A percentile compares a stretch with the other conserved stretches of the same genome.
These are phyloP conservation scores for Caenorhabditis imperialis DNA, from an alignment of 2,888 invertebrate species.

Conservation along the genomic window DNA sequence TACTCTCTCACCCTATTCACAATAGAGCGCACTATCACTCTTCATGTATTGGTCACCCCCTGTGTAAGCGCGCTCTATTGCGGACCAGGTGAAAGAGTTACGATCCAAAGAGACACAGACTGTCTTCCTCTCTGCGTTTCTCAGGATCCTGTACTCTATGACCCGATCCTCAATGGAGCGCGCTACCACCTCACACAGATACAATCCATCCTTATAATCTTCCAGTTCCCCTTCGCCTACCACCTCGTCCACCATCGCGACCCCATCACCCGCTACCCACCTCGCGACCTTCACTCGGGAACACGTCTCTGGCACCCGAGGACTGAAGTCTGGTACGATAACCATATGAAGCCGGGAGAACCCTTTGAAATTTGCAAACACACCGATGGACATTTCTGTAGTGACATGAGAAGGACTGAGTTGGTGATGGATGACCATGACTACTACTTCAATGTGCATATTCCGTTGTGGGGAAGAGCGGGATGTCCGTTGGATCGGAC, in stretches of 20 bases:
- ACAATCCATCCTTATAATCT: too few relatives aligned
- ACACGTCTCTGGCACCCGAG: constrained; percentile 13
- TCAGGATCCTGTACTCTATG: too few relatives aligned
- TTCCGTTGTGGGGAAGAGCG: constrained; percentile 34
- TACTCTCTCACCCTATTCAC: too few relatives aligned
- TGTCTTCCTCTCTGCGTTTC: too few relatives aligned
- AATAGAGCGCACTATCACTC: too few relatives aligned
- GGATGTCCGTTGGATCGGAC: constrained; percentile 44
- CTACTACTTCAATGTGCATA: constrained; percentile 35
- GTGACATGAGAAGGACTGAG: constrained; percentile 2
- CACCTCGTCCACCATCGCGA: constrained; percentile 29
- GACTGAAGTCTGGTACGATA: constrained; percentile 46
- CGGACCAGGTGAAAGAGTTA: too few relatives aligned
- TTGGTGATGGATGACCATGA: constrained; percentile 11
- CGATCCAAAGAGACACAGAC: too few relatives aligned
- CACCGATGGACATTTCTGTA: constrained; percentile 37
- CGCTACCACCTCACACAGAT: too few relatives aligned
- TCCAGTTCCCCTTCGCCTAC: constrained; percentile 29
- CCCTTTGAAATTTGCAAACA: constrained; percentile 30
- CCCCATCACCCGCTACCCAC: constrained; percentile 2
- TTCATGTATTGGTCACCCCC: too few relatives aligned
- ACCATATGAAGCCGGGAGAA: constrained; percentile 27
- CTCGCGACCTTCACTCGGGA: neutral
- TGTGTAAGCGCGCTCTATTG: too few relatives aligned
- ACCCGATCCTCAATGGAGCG: too few relatives aligned